These are phyloP conservation scores for Physeter macrocephalus DNA, from an alignment of 2,113 vertebrate species.

Conservation along the genomic window DNA sequence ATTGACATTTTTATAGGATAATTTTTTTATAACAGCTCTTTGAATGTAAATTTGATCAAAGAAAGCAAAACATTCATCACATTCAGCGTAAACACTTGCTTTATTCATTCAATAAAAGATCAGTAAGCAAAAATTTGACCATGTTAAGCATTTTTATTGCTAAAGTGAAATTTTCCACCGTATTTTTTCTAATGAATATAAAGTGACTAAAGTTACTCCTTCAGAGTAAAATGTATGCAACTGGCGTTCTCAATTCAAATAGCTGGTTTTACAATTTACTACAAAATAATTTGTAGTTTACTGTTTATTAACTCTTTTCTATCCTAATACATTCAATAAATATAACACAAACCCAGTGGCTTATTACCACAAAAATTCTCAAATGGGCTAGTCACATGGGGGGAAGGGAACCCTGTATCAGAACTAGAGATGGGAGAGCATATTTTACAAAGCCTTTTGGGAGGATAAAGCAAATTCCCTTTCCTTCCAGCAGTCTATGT, in stretches of 20 bases:
- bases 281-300: conserved; percentile 30
- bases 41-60: conserved; percentile 34
- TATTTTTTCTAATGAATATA: conserved; percentile 24
- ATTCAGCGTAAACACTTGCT: conserved; percentile 11
- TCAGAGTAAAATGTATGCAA: background rate
- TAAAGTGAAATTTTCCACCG: conserved; percentile 28
- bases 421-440: background rate
- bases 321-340: conserved; percentile 6
- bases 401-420: background rate
- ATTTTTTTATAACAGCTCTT: conserved; percentile 39
- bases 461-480: conserved; percentile 5
- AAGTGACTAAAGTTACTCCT: conserved; percentile 33
- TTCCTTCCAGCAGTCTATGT: background rate
- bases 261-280: conserved; percentile 21
- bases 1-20: background rate
- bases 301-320: conserved; percentile 30
- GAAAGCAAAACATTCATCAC: conserved; percentile 55
- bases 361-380: background rate
- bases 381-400: background rate
- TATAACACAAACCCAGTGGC: background rate
- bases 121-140: conserved; percentile 39
- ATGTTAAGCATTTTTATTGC: conserved; percentile 28
- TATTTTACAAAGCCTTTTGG: background rate
- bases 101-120: conserved; percentile 38
- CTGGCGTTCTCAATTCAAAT: conserved; percentile 5